Conservation (phyloP, 2,888 invertebrate species). For the Dolomedes plantarius region DNA sequence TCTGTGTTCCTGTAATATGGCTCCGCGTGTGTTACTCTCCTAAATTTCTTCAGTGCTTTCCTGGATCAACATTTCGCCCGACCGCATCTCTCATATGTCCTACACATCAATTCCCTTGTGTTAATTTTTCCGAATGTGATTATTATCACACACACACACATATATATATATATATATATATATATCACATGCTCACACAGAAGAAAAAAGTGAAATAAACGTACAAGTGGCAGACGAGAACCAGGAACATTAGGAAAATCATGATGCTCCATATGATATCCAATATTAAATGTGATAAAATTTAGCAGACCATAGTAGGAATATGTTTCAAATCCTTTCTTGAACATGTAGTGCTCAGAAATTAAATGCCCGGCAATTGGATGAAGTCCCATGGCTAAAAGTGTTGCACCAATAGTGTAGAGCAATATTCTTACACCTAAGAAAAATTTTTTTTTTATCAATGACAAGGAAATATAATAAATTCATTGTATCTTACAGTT, state of each 20-base stretch:
- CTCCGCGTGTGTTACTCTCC: no score
- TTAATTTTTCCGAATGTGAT: no score
- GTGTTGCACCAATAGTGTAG: constrained; percentile 89
- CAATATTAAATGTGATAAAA: constrained; percentile 98
- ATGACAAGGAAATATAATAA: no score
- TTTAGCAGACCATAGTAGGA: constrained; percentile 98
- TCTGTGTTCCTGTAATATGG: no score
- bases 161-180: no score
- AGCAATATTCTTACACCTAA: constrained; percentile 87
- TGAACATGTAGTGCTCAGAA: constrained; percentile 99
- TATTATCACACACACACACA: no score
- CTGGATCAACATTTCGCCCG: no score
- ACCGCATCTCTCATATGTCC: no score
- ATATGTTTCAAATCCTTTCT: constrained; percentile 96
- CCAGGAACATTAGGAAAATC: constrained; percentile 99
- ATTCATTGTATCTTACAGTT: no score
- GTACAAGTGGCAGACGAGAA: constrained; percentile 91
- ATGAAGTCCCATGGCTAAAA: constrained; percentile 96
- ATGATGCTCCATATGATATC: constrained; percentile 99
- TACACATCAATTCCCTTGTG: no score
- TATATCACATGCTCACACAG: not conserved
- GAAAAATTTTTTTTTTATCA: constrained; percentile 74
- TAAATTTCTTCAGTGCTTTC: no score
- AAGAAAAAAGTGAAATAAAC: constrained; percentile 27
- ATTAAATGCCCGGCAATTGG: constrained; percentile 99